Percentiles rank a stretch among this genome's conserved stretches.
phyloP scores from a whole-genome alignment of 2,113 vertebrate species.

The Perca schrenkii region DNA sequence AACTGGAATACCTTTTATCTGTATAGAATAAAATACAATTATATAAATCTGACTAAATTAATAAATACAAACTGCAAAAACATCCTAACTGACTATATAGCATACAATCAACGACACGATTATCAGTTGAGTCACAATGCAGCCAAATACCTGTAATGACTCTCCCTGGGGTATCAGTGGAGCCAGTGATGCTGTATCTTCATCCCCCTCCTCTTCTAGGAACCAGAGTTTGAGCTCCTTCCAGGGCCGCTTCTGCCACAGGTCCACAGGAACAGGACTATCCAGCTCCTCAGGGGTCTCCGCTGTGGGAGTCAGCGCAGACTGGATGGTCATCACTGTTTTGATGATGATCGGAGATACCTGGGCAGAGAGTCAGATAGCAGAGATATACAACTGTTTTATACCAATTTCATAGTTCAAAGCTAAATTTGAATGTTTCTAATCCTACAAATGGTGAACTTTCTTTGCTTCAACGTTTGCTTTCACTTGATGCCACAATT shows the following conservation, averaged over 20 bases:
- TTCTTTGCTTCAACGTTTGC: slow-evolving; percentile 3
- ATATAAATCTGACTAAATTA: not conserved
- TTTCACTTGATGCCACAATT: not conserved
- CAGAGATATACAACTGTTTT: not conserved
- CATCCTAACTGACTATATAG: not conserved
- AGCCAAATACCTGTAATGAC: slow-evolving; percentile 83
- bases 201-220: slow-evolving; percentile 90
- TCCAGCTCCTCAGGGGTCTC: slow-evolving; percentile 87
- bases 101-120: not conserved
- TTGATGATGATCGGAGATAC: slow-evolving; percentile 99
- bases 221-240: slow-evolving; percentile 95
- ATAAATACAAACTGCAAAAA: not conserved
- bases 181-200: slow-evolving; percentile 67
- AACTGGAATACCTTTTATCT: not conserved
- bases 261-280: slow-evolving; percentile 85
- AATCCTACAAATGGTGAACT: not conserved
- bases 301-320: slow-evolving; percentile 88
- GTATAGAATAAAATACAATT: not conserved
- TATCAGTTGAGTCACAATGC: not conserved
- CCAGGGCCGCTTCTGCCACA: slow-evolving; percentile 91
- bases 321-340: slow-evolving; percentile 96
- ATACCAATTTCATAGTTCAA: not conserved
- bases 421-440: not conserved
- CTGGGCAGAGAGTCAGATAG: slow-evolving; percentile 75
- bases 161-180: slow-evolving; percentile 90